phyloP scores from a whole-genome alignment of 2,888 invertebrate genomes.

The Drosophila merina region DNA sequence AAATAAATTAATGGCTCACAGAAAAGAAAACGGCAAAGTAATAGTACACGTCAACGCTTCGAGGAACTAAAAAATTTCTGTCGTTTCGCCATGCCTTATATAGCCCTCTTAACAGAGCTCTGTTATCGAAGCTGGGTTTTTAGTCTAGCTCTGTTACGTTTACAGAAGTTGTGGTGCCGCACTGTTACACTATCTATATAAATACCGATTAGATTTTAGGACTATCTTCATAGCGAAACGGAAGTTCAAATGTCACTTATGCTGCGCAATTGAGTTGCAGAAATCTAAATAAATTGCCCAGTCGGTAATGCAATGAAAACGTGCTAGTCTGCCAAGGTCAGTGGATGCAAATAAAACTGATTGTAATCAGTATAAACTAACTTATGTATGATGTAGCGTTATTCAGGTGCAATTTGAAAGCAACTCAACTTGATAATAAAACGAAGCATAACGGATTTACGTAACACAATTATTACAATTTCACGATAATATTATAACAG shows the following conservation, averaged over 20 bases:
- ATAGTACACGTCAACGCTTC: slow-evolving; percentile 48
- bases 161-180: neutral
- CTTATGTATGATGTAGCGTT: slow-evolving; percentile 6
- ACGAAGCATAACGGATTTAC: slow-evolving; percentile 52
- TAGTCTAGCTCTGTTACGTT: slow-evolving; percentile 4
- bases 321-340: slow-evolving; percentile 46
- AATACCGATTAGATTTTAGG: slow-evolving; percentile 9
- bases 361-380: slow-evolving; percentile 25
- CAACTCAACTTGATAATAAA: slow-evolving; percentile 34
- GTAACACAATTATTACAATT: slow-evolving; percentile 54
- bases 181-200: neutral
- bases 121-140: slow-evolving; percentile 10
- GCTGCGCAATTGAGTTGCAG: slow-evolving; percentile 48
- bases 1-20: slow-evolving; percentile 1
- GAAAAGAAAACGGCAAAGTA: slow-evolving; percentile 20
- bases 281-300: slow-evolving; percentile 10
- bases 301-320: slow-evolving; percentile 23
- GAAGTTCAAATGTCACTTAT: slow-evolving; percentile 58
- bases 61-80: slow-evolving; percentile 59
- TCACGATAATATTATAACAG: slow-evolving; percentile 40
- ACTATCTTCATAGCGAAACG: slow-evolving; percentile 21
- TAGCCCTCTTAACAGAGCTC: slow-evolving; percentile 35
- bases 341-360: slow-evolving; percentile 15
- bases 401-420: slow-evolving; percentile 48
- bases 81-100: slow-evolving; percentile 51